Conservation (phyloP, 2,113 vertebrate genomes). For the Grallaria varia region DNA sequence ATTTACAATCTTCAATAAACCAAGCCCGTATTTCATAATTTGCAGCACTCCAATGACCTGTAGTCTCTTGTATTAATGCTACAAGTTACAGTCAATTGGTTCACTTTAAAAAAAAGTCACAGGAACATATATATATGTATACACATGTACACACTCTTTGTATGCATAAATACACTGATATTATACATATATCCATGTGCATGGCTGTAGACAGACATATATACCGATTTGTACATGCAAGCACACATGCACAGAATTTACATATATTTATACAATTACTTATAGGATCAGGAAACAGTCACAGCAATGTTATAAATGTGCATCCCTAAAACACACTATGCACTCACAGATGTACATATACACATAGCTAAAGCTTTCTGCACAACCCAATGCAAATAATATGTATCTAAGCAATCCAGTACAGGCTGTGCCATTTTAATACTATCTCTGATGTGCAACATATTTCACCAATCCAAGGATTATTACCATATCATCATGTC, state of each 20-base stretch:
- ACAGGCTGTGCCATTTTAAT: neutral
- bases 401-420: neutral
- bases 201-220: neutral
- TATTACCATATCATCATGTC: constrained; percentile 33
- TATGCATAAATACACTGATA: neutral
- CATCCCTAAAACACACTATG: neutral
- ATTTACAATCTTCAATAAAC: constrained; percentile 66
- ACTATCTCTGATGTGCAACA: neutral
- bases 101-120: neutral
- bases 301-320: accelerated
- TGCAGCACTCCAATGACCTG: constrained; percentile 56
- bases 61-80: constrained; percentile 54
- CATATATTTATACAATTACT: neutral
- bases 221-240: neutral
- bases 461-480: constrained; percentile 45
- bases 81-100: constrained; percentile 61
- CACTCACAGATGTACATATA: neutral
- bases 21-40: constrained; percentile 61
- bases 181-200: neutral
- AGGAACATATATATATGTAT: neutral
- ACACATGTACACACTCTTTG: neutral
- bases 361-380: neutral
- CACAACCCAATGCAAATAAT: neutral
- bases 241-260: neutral
- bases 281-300: neutral